Base-by-base conservation (phyloP, 2,888 invertebrate genomes). In the Ariolimax columbianus region DNA sequence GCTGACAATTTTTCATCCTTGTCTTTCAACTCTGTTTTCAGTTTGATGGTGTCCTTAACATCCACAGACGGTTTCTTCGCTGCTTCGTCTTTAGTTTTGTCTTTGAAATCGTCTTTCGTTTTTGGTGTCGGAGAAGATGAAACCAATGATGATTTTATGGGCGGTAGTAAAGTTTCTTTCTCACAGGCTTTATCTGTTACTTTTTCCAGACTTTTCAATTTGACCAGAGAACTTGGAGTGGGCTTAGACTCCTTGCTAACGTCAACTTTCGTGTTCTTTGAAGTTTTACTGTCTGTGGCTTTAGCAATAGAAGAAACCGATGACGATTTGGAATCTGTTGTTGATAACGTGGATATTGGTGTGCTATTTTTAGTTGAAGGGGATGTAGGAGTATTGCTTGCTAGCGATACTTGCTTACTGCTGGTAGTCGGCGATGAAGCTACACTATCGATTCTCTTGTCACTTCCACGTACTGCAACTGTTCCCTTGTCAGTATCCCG, bases 121-220 rank as follows among this genome's bases (percentile, higher is more conserved):
- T 36, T 63, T 26, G 6, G 26, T 33, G 79, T 14, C 30, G 51
- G 51, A n/a, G 66, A 38, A n/a, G 66, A 30, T 6, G 68, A 7
- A 11, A 36, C 0, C 6, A 33, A 30, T 14, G 68, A 47, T 43
- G 79, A 68, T 63, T 63, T 78, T 36, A 38, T 7, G 11, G 78
- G 30, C 6, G 79, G 47, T 1, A 17, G n/a, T 23, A 23, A n/a
- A 0, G 33, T 33, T 51, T 33, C n/a, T 51, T 33, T 33, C 19
- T 75, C 75, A 19, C 11, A 40, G 23, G 11, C 0, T 66, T 79
- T 79, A 11, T 72, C 81, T 19, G 33, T 47, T 38, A 6, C 51
- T 43, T 83, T 83, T 17, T 82, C 82, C 11, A 63, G 43, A n/a
- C 14, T 30, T 75, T 75, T 82, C 30, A 75, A 82, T 47, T 82